Evolutionary conservation across 2,113 vertebrate genomes (phyloP).

Genomic region (Cynocephalus volans): DNA sequence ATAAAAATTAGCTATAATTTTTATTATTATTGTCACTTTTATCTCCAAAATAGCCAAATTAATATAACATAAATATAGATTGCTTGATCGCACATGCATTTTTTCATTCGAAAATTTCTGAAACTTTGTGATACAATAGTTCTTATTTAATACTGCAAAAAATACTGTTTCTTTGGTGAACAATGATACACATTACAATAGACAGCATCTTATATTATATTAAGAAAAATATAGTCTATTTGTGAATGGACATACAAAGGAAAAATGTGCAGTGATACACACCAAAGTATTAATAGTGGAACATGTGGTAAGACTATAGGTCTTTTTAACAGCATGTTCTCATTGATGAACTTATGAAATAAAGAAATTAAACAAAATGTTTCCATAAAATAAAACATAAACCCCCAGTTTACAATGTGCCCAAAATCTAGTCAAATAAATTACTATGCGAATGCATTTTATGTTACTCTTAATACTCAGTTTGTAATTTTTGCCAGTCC

Average conservation of each 20-base stretch:
- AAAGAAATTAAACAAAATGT: not conserved
- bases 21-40: not conserved
- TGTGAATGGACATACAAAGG: not conserved
- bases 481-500: not conserved
- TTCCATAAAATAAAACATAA: not conserved
- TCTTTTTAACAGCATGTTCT: not conserved
- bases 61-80: not conserved
- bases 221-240: not conserved
- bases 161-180: not conserved
- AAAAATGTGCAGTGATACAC: not conserved
- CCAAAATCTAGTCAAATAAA: not conserved
- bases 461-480: not conserved
- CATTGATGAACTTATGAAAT: not conserved
- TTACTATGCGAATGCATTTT: not conserved
- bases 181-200: not conserved
- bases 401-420: not conserved
- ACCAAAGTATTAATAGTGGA: not conserved
- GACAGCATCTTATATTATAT: not conserved
- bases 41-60: not conserved
- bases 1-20: not conserved
- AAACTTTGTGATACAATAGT: not conserved
- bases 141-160: not conserved
- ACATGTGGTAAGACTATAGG: not conserved
- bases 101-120: constrained; percentile 25
- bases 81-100: not conserved